Evolutionary conservation across 2,797 vertebrate species (phyloP), one percentile per base, ranked within the genome.

Genomic region (Artibeus jamaicensis): DNA sequence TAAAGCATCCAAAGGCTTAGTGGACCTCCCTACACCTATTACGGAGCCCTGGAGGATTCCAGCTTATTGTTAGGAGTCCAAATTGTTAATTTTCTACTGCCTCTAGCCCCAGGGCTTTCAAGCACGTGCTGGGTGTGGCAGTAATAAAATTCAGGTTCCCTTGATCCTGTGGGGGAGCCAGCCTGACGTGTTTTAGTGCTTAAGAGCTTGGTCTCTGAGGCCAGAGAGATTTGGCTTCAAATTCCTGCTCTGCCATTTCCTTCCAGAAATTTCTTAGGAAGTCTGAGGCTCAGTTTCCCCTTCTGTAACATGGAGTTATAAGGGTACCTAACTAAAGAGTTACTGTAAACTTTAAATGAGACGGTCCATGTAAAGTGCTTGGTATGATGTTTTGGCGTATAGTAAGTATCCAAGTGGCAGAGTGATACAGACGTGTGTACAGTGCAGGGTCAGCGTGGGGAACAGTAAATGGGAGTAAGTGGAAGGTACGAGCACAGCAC

Each of bases 181-280:
- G 1, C 44, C 10, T 71, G 74, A 74, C 79, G 68, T 57, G 67
- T 68, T 89, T 95, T 67, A 39, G 46, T 50, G 6, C n/a, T 71
- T 86, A 78, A 59, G 84, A 87, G 42, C 11, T 62, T 94, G 42
- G 62, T 91, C 32, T 91, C 59, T 57, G 46, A 93, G 74, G 37
- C 71, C 42, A 76, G 78, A 89, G 39, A 91, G 62, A 57, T 68
- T 93, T 91, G 53, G 29, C 62, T 76, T 84, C 53, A 77, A n/a
- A 55, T 94, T 53, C 55, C 67, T 86, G 44, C 55, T 89, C 57
- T 81, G 67, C n/a, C 9, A 50, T 67, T 87, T 91, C 32, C 32
- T 87, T 84, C 53, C 16, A 77, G 86, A 93, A 82, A 24, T 79
- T 90, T 87, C 77, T 82, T 82, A 12, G 19, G 62, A 92, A 88